Evolutionary conservation across 2,888 invertebrate species (phyloP).

Genomic region (Drosophila flavopinicola): DNA sequence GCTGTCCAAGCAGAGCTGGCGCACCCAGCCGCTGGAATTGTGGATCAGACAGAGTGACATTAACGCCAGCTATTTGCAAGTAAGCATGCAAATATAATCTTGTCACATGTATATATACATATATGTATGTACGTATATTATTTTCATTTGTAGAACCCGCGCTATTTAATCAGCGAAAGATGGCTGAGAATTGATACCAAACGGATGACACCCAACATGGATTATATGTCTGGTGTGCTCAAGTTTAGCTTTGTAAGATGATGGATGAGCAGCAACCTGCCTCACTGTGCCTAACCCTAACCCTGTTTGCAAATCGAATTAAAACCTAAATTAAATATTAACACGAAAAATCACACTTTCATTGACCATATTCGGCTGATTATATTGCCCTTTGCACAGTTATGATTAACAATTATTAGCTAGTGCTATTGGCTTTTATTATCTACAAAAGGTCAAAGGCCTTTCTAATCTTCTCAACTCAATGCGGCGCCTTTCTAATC

Average conservation of each 20-base stretch:
- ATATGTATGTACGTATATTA: neutral
- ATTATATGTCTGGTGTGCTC: constrained; percentile 65
- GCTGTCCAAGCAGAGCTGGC: constrained; percentile 70
- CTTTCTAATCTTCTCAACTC: neutral
- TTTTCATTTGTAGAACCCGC: constrained; percentile 45
- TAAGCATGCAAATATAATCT: neutral
- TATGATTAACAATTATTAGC: neutral
- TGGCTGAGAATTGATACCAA: constrained; percentile 64
- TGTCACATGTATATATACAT: neutral
- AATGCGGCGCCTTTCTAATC: neutral
- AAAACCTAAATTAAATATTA: constrained; percentile 10
- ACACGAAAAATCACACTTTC: constrained; percentile 19
- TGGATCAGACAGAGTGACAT: constrained; percentile 74
- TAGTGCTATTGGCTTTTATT: neutral
- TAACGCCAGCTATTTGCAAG: constrained; percentile 33
- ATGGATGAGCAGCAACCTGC: constrained; percentile 4
- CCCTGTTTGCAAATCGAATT: constrained; percentile 15
- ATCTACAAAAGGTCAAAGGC: neutral
- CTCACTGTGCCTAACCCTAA: constrained; percentile 28
- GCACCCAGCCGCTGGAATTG: constrained; percentile 60
- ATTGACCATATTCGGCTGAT: neutral
- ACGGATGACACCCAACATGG: constrained; percentile 34
- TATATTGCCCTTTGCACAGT: neutral
- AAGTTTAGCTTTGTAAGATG: constrained; percentile 69
- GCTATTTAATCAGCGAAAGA: constrained; percentile 52